Evolutionary conservation across 2,888 invertebrate species (phyloP).

Genomic region (Rhopalosiphum nymphaeae): DNA sequence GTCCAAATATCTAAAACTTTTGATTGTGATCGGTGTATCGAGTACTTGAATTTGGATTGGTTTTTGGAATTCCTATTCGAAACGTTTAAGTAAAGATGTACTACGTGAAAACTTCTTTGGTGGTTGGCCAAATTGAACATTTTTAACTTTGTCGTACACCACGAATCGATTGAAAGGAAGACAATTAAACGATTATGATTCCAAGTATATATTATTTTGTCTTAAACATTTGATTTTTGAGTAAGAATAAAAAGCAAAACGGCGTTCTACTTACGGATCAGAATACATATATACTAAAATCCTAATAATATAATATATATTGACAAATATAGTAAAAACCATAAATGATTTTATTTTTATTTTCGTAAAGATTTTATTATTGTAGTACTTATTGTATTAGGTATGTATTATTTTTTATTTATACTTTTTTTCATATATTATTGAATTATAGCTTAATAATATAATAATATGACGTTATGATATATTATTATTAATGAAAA

Average conservation of each 20-base stretch:
- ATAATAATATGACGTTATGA: not conserved
- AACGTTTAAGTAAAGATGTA: not conserved
- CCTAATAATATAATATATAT: not conserved
- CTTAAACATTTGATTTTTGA: not conserved
- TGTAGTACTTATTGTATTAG: not conserved
- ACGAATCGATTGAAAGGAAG: not conserved
- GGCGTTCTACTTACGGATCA: not conserved
- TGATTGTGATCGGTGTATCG: not conserved
- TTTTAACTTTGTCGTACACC: not conserved
- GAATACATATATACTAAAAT: not conserved
- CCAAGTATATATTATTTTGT: not conserved
- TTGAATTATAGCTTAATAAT: not conserved
- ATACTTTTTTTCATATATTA: not conserved
- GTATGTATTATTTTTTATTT: too few species aligned
- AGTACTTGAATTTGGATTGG: constrained; percentile 14
- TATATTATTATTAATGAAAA: not conserved
- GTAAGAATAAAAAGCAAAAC: not conserved
- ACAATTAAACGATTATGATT: constrained; percentile 1
- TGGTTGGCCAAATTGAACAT: constrained; percentile 50
- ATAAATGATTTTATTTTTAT: not conserved
- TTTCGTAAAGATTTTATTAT: not conserved
- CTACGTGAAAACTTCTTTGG: constrained; percentile 42
- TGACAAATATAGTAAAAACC: not conserved
- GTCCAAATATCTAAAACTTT: constrained; percentile 41
- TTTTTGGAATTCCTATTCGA: not conserved